A percentile compares a stretch with the other conserved stretches of the same genome.
These are phyloP conservation scores for Mola mola DNA, from an alignment of 2,113 vertebrate genomes.

Conservation along the genomic window DNA sequence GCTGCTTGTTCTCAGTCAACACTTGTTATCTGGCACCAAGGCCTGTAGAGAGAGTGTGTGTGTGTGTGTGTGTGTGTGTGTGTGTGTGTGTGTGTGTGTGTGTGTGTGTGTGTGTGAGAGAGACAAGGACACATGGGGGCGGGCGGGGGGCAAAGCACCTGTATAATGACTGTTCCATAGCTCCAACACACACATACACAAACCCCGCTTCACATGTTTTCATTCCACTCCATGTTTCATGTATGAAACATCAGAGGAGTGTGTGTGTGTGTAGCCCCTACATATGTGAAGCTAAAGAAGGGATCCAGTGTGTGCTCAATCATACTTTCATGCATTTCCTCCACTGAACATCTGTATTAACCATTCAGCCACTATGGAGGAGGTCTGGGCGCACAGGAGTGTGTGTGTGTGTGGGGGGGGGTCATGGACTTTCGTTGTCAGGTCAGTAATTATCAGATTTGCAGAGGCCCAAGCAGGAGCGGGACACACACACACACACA, in stretches of 20 bases:
- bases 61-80: constrained; percentile 3
- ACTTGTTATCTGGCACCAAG: constrained; percentile 36
- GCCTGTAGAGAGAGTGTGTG: not conserved
- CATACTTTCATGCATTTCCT: too few species aligned
- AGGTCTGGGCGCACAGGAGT: too few species aligned
- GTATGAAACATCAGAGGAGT: constrained; percentile 20
- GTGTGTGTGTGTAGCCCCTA: constrained; percentile 16
- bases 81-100: constrained; percentile 24
- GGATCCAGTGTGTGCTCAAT: too few species aligned
- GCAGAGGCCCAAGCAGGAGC: constrained; percentile 33
- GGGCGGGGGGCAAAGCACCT: constrained; percentile 57
- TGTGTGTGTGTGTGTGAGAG: constrained; percentile 7
- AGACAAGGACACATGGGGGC: constrained; percentile 10
- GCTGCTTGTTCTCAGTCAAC: constrained; percentile 52
- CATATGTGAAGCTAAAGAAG: too few species aligned
- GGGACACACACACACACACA: constrained; percentile 29
- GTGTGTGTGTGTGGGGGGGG: constrained; percentile 20
- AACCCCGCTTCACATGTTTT: constrained; percentile 28
- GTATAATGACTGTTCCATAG: constrained; percentile 14
- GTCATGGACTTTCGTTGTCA: constrained; percentile 53
- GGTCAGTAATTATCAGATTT: constrained; percentile 78
- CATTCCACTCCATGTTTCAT: constrained; percentile 30
- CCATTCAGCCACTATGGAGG: too few species aligned
- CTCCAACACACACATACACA: not conserved
- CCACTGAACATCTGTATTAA: too few species aligned